Evolutionary conservation across 2,797 vertebrate genomes (phyloP).

Genomic region (Pyrocephalus nanus): DNA sequence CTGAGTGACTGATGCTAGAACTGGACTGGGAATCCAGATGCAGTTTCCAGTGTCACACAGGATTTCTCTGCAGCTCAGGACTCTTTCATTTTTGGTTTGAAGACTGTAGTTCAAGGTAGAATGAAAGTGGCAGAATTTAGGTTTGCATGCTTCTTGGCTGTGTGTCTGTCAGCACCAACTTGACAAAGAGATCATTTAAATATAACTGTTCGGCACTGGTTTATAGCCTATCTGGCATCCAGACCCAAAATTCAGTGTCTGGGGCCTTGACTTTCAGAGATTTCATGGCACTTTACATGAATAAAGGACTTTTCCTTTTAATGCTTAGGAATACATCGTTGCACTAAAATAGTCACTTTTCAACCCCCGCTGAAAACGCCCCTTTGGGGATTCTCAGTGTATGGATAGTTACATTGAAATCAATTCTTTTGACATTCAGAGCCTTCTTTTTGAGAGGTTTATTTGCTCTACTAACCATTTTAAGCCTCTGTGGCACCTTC

Average conservation of each 20-base stretch:
- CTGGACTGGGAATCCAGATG: background rate
- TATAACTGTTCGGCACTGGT: background rate
- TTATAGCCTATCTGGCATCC: background rate
- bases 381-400: background rate
- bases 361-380: background rate
- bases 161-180: background rate
- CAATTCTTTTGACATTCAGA: slow-evolving; percentile 37
- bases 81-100: background rate
- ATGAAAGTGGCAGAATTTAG: background rate
- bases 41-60: background rate
- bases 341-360: slow-evolving; percentile 35
- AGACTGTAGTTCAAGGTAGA: background rate
- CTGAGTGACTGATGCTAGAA: rapidly evolving
- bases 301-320: background rate
- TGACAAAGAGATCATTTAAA: background rate
- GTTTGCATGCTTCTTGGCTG: background rate
- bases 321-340: background rate
- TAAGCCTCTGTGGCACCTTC: slow-evolving; percentile 12
- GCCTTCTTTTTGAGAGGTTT: slow-evolving; percentile 14
- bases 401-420: slow-evolving; percentile 39
- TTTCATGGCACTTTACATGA: background rate
- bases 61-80: background rate
- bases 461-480: slow-evolving; percentile 31
- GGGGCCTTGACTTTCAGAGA: background rate
- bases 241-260: background rate